These are phyloP conservation scores for Numenius phaeopus DNA, from an alignment of 2,797 vertebrate genomes.

Conservation along the genomic window DNA sequence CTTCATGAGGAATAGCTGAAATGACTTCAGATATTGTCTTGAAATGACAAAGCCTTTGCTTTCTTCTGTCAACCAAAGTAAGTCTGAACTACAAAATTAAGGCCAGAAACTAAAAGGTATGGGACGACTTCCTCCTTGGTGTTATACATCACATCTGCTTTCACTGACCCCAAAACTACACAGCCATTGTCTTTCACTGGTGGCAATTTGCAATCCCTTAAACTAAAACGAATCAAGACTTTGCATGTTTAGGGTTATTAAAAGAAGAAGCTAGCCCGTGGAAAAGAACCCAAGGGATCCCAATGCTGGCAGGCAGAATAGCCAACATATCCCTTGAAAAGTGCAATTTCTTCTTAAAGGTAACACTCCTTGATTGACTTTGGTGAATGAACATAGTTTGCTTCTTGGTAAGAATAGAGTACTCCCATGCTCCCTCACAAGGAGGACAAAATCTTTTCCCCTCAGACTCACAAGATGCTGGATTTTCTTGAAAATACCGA, in stretches of 20 bases:
- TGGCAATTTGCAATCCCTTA: not conserved
- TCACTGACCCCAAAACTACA: not conserved
- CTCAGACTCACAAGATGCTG: slow-evolving; percentile 42
- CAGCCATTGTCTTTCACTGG: not conserved
- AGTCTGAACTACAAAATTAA: not conserved
- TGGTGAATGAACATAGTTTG: not conserved
- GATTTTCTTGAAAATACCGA: slow-evolving; percentile 35
- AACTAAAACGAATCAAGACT: not conserved
- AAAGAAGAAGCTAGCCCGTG: not conserved
- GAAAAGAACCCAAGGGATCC: not conserved
- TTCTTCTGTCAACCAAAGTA: not conserved
- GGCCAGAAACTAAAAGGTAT: not conserved
- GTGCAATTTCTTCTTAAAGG: not conserved
- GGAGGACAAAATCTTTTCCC: not conserved
- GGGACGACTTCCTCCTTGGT: not conserved
- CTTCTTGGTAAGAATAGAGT: not conserved
- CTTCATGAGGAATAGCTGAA: not conserved
- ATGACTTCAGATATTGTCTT: not conserved
- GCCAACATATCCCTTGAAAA: not conserved
- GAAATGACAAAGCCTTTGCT: not conserved
- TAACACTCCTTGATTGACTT: not conserved
- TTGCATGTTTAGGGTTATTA: not conserved
- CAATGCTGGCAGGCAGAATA: not conserved
- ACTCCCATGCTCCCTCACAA: not conserved
- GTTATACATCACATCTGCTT: not conserved